Evolutionary conservation across 1,140 invertebrate species (phyloP).

Genomic region (Conopomorpha cramerella): DNA sequence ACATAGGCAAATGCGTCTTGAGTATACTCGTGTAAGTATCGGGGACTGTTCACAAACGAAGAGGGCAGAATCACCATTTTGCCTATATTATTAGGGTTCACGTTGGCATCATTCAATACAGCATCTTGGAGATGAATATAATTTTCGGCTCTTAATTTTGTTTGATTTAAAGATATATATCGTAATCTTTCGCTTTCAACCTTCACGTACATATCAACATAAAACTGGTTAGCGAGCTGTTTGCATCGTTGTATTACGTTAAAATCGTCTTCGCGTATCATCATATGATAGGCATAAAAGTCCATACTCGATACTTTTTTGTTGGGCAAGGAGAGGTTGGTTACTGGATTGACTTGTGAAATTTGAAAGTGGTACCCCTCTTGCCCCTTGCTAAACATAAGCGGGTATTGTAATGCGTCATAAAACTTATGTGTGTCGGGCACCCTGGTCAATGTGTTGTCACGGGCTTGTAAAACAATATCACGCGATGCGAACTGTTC

Average conservation of each 20-base stretch:
- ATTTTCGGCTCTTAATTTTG: slow-evolving; percentile 14
- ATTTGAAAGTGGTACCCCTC: no score
- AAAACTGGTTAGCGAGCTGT: slow-evolving; percentile 13
- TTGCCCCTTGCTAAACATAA: no score
- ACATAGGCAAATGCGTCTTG: slow-evolving; percentile 61
- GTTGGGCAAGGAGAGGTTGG: slow-evolving; percentile 7
- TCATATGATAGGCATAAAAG: slow-evolving; percentile 17
- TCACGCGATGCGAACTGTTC: no score
- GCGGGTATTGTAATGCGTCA: no score
- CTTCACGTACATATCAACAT: slow-evolving; percentile 19
- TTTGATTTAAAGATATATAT: slow-evolving; percentile 15
- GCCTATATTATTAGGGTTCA: slow-evolving; percentile 24
- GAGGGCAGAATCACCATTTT: slow-evolving; percentile 41
- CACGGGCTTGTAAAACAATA: no score
- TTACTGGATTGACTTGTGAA: no score
- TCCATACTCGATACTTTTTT: slow-evolving; percentile 18
- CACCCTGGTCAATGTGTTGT: no score
- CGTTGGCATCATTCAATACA: slow-evolving; percentile 15
- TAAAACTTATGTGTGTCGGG: no score
- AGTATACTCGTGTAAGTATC: slow-evolving; percentile 51
- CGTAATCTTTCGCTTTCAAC: slow-evolving; percentile 15
- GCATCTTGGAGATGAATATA: slow-evolving; percentile 21
- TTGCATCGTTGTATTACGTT: slow-evolving; percentile 13
- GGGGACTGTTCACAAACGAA: slow-evolving; percentile 30
- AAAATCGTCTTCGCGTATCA: slow-evolving; percentile 14